Conservation (phyloP, 2,888 invertebrate species). For the Bibio marci region DNA sequence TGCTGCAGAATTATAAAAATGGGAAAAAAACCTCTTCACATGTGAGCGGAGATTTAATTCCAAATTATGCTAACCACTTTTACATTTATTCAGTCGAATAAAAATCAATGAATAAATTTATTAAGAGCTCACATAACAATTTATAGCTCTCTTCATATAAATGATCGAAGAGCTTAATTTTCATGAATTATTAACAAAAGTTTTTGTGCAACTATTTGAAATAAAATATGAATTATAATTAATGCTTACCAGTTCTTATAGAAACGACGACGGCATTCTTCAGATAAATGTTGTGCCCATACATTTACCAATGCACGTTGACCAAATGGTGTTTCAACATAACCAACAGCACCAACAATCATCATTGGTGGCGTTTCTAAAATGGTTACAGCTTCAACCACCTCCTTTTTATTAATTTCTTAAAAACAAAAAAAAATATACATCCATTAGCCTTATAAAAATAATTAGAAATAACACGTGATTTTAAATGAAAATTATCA, state of each 20-base stretch:
- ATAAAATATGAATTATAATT: not conserved
- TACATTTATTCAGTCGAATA: not conserved
- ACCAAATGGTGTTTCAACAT: conserved; percentile 97
- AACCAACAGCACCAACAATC: conserved; percentile 92
- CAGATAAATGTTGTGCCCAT: conserved; percentile 98
- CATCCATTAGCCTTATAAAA: not conserved
- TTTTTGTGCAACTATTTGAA: not conserved
- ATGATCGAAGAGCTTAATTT: conserved; percentile 46
- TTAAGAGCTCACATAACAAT: conserved; percentile 27
- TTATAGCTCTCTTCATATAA: conserved; percentile 46
- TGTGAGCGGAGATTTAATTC: conserved; percentile 47
- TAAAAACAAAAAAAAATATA: conserved; percentile 17
- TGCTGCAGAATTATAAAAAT: conserved; percentile 19
- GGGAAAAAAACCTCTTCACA: conserved; percentile 45
- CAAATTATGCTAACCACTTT: conserved; percentile 24
- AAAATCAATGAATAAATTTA: conserved; percentile 9
- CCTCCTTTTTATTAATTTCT: conserved; percentile 99
- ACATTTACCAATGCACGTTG: conserved; percentile 87
- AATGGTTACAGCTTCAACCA: conserved; percentile 97
- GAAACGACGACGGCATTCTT: conserved; percentile 95
- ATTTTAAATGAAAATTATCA: conserved; percentile 18
- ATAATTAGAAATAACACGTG: conserved; percentile 4
- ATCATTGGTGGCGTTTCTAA: conserved; percentile 98
- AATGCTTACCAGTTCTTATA: conserved; percentile 96
- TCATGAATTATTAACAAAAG: not conserved